Evolutionary conservation across 2,888 invertebrate genomes (phyloP).

Genomic region (Hyppa rectilinea): DNA sequence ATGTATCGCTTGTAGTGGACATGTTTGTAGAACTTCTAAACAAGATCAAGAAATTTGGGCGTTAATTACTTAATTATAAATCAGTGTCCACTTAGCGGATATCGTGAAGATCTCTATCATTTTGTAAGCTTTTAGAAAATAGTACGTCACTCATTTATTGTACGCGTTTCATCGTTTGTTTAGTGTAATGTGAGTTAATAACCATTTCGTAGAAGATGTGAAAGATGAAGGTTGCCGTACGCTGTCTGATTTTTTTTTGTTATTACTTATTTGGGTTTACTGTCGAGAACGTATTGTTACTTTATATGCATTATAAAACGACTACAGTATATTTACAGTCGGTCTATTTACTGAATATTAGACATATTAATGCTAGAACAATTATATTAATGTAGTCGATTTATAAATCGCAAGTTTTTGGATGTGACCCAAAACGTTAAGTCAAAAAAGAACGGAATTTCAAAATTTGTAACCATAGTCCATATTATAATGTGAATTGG

Average conservation of each 20-base stretch:
- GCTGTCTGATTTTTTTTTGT: conserved; percentile 46
- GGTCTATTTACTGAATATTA: conserved; percentile 36
- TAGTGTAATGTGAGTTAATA: conserved; percentile 66
- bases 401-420: conserved; percentile 45
- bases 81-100: conserved; percentile 81
- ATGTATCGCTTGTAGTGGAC: conserved; percentile 32
- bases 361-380: conserved; percentile 16
- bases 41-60: conserved; percentile 32
- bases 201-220: conserved; percentile 44
- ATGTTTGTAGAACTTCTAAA: conserved; percentile 20
- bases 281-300: conserved; percentile 38
- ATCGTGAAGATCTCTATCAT: conserved; percentile 83
- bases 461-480: conserved; percentile 83
- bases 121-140: conserved; percentile 74
- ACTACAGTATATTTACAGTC: conserved; percentile 52
- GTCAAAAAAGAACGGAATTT: conserved; percentile 61
- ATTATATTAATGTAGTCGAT: conserved; percentile 50
- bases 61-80: conserved; percentile 52
- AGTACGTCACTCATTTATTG: conserved; percentile 75
- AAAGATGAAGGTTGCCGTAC: conserved; percentile 34
- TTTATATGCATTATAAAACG: conserved; percentile 49
- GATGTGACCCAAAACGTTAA: conserved; percentile 57
- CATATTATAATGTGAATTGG: conserved; percentile 80
- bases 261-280: conserved; percentile 44
- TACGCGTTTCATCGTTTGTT: conserved; percentile 69